Base-by-base conservation (phyloP, 2,113 vertebrate genomes). In the Zosterops borbonicus region DNA sequence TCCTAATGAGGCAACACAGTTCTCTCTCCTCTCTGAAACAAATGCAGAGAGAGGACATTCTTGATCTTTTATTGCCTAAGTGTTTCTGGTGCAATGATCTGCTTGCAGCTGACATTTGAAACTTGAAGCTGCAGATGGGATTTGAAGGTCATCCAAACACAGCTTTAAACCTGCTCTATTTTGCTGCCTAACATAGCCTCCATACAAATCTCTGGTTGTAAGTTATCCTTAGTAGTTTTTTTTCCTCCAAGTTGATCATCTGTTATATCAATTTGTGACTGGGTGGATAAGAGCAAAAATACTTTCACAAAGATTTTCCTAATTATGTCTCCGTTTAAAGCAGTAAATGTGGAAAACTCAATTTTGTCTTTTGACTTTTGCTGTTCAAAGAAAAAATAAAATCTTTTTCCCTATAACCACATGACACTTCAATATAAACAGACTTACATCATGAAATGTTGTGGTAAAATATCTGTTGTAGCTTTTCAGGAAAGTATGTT, bases 21-120 rank as follows among this genome's bases (percentile, higher is more conserved):
- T 71, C 71, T 31, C 41, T 44, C 49, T 73, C 41, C 73, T 82
- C 77, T 87, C 77, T 87, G 50, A 89, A 95, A 87, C 44, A 90
- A 95, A 90, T 35, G 44, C 65, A 81, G 85, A 94, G 77, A 69
- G 58, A 94, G 76, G 53, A 89, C 88, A 95, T 53, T 70, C 92
- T 94, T 95, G 90, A 89, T 92, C 80, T 92, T 90, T 68, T 90
- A 90, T 71, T 96, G 88, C 88, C 60, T 68, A 83, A 93, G 88
- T 90, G 88, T 71, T 96, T 67, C 83, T 96, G 67, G 83, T 89
- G 73, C 86, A 88, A 88, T 89, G 94, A 96, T 95, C 89, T 94
- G 87, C 95, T 94, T 89, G 86, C 92, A 91, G 95, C 94, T 96
- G 95, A 96, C 96, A 93, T 96, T 95, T 96, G 96, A 97, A 97